Percentiles rank a stretch among this genome's conserved stretches.
These are phyloP conservation scores for Erethizon dorsatum DNA, from an alignment of 2,797 vertebrate genomes.

Conservation along the genomic window DNA sequence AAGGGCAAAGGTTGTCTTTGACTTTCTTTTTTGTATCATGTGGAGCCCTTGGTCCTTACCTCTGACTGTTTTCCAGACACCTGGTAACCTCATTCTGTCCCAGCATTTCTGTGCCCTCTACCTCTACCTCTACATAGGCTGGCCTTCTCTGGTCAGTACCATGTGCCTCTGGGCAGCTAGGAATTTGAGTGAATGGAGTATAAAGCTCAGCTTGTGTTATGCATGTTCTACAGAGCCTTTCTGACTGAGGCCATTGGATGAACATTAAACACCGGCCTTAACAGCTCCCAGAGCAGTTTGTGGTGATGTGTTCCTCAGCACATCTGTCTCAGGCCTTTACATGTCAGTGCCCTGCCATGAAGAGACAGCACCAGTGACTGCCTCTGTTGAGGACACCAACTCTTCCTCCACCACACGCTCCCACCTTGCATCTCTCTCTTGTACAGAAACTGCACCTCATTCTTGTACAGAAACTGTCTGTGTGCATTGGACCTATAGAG, in stretches of 20 bases:
- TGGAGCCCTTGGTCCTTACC: background rate
- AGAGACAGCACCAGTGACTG: background rate
- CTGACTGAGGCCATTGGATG: constrained; percentile 73
- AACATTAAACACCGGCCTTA: constrained; percentile 74
- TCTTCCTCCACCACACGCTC: background rate
- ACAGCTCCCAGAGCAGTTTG: constrained; percentile 75
- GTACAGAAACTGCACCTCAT: background rate
- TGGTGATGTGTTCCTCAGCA: constrained; percentile 69
- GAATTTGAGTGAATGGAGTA: constrained; percentile 78
- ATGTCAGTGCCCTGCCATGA: constrained; percentile 20
- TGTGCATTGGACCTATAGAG: background rate
- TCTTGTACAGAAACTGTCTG: constrained; percentile 42
- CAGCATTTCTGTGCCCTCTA: constrained; percentile 33
- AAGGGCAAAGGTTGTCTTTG: constrained; percentile 38
- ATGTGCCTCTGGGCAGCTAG: constrained; percentile 77
- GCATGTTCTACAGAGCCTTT: constrained; percentile 81
- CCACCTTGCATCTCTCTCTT: background rate
- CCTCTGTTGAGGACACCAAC: accelerated
- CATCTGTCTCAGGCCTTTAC: constrained; percentile 71
- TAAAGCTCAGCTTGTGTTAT: constrained; percentile 77
- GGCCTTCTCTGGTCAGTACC: constrained; percentile 68
- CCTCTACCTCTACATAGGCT: constrained; percentile 6
- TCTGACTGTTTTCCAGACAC: constrained; percentile 22
- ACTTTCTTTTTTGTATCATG: background rate
- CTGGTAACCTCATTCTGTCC: constrained; percentile 40